Evolutionary conservation across 2,797 vertebrate genomes (phyloP), one percentile per base, ranked within the genome.

Genomic region (Myotis vivesi): DNA sequence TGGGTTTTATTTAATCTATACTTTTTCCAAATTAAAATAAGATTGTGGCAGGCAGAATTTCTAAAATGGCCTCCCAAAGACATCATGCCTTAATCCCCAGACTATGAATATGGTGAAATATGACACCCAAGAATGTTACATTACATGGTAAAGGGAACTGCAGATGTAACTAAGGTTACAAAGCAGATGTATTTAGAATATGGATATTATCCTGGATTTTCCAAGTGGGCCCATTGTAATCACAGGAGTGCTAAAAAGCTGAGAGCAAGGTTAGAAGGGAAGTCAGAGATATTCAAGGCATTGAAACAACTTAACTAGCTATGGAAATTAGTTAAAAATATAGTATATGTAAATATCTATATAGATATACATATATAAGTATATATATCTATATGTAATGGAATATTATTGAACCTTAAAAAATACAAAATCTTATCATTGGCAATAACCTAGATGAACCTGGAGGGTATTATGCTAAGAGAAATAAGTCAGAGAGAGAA

Each of bases 21-120:
- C 57, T 71, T 66, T 77, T 87, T 87, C 59, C 51, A 36, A 76
- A 80, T 89, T 87, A 92, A 95, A 94, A 88, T 77, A 72, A 94
- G 36, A 15, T 38, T 69, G 10, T 87, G 23, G 13, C 49, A 71
- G 59, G 44, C 20, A 81, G 66, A 75, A 68, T 89, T 94, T 76
- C 69, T 73, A 69, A 96, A 83, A 81, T 64, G 41, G 11, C 44
- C 8, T 4, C 13, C 41, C 9, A 75, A 85, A 72, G 20, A 41
- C 25, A 36, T 62, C 38, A 25, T 16, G 51, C 46, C 79, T 38
- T 92, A 81, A 53, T 88, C 81, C 20, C 22, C 28, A 83, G 57
- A 76, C 38, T 84, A 19, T 51, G 20, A 87, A 71, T 59, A 57
- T 57, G 12, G 30, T 71, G 13, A 92, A 91, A 76, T 68, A 94